Conservation (phyloP, 2,888 invertebrate species). For the Drosophila borborema region DNA sequence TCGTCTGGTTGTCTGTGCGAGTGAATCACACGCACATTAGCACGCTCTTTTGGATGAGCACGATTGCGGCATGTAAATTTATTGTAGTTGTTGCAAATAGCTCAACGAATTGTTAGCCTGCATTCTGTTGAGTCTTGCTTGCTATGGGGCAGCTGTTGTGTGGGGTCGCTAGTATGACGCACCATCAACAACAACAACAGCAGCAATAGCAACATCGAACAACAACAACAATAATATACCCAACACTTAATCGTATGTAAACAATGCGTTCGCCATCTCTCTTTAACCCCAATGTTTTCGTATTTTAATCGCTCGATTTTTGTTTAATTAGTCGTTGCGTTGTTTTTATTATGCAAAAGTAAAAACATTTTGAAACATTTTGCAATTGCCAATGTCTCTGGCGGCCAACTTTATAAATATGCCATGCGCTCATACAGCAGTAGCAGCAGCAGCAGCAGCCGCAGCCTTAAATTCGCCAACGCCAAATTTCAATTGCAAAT, state of each 20-base stretch:
- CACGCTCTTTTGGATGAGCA: slow-evolving; percentile 50
- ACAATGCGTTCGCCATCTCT: slow-evolving; percentile 44
- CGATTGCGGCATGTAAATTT: slow-evolving; percentile 50
- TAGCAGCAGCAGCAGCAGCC: background rate
- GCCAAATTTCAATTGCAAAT: slow-evolving; percentile 33
- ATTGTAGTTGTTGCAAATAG: slow-evolving; percentile 34
- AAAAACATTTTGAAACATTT: slow-evolving; percentile 32
- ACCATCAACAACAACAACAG: slow-evolving; percentile 12
- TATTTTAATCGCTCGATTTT: slow-evolving; percentile 49
- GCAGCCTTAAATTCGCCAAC: background rate
- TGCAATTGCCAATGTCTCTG: slow-evolving; percentile 43
- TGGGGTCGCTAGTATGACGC: slow-evolving; percentile 58
- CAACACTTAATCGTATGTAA: slow-evolving; percentile 38
- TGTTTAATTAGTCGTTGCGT: slow-evolving; percentile 62
- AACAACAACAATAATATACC: slow-evolving; percentile 8
- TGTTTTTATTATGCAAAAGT: slow-evolving; percentile 43
- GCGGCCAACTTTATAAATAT: slow-evolving; percentile 48
- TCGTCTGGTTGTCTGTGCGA: slow-evolving; percentile 41
- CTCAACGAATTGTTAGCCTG: slow-evolving; percentile 47
- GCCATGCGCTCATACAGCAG: slow-evolving; percentile 61
- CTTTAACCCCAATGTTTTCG: slow-evolving; percentile 22
- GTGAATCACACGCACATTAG: slow-evolving; percentile 55
- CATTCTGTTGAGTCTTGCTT: slow-evolving; percentile 28
- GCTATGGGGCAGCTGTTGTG: slow-evolving; percentile 60
- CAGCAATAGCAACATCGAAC: background rate